Evolutionary conservation across 2,113 vertebrate genomes (phyloP), one percentile per base, ranked within the genome.

Genomic region (Amphiprion ocellaris): DNA sequence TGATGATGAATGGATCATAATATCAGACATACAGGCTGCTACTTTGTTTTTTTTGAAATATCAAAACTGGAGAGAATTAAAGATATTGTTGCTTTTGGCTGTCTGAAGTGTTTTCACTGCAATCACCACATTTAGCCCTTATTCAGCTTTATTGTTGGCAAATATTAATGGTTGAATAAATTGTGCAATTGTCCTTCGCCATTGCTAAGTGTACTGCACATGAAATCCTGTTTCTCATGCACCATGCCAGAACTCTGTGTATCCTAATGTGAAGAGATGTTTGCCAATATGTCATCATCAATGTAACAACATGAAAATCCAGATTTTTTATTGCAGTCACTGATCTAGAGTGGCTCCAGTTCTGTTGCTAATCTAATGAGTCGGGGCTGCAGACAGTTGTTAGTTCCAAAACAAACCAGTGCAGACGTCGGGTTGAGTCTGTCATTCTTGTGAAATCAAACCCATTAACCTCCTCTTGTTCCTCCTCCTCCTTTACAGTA

Each of bases 381-480:
- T 83, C 52, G 4, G 61, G 79, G 76, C 81, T 74, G 79, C 71
- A 67, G 67, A 63, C 54, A 68, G 41, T 30, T 62, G 11, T 23
- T 5, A 17, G 41, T 19, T 79, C 79, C 69, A 86, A 85, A 76
- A 71, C 63, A 87, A 86, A 78, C 67, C 49, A 44, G 16, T 37
- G 55, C 74, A 87, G 72, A 87, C 69, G 1, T 49, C 24, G 53
- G 65, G 64, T 53, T 74, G 55, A 72, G 74, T 68, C 53, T 78
- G 52, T 81, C 56, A 55, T 60, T 60, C 66, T 83, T 76, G 70
- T 68, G 81, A 88, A 88, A 84, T 89, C 73, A 86, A 84, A 84
- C 74, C 47, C 79, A 83, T 89, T 82, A 84, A 87, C 76, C 85
- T 71, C 66, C 24, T 54, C 28, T 33, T 63, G 4, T 28, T 66